Evolutionary conservation across 2,797 vertebrate genomes (phyloP).

Genomic region (Orestias chungarensis): DNA sequence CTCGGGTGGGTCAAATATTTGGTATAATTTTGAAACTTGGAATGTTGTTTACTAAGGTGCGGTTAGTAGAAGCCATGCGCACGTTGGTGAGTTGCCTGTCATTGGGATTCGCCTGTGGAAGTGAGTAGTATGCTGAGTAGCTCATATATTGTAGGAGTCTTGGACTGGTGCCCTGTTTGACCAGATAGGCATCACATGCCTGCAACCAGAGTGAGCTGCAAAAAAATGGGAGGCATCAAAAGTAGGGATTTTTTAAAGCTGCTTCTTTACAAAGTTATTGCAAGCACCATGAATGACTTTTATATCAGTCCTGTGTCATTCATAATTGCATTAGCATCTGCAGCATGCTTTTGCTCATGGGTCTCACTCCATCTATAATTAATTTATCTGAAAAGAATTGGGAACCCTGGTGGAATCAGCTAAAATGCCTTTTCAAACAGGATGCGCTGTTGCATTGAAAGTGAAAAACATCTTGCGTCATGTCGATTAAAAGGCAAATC

Average conservation of each 20-base stretch:
- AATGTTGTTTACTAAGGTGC: conserved; percentile 31
- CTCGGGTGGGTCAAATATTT: conserved; percentile 51
- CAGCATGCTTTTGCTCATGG: conserved; percentile 35
- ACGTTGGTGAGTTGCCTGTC: conserved; percentile 22
- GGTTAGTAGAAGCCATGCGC: conserved; percentile 14
- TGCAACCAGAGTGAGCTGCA: conserved; percentile 48
- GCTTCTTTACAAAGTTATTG: neutral
- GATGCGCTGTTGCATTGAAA: conserved; percentile 31
- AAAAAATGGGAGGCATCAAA: conserved; percentile 9
- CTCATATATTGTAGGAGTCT: conserved; percentile 37
- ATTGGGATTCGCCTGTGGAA: conserved; percentile 34
- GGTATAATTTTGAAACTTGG: conserved; percentile 24
- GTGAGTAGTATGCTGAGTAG: conserved; percentile 26
- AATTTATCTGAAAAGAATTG: conserved; percentile 45
- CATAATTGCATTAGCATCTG: conserved; percentile 28
- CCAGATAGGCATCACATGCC: conserved; percentile 55
- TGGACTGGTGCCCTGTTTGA: conserved; percentile 45
- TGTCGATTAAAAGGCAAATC: conserved; percentile 12
- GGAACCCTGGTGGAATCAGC: conserved; percentile 33
- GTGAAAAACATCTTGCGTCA: conserved; percentile 27
- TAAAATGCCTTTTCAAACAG: conserved; percentile 53
- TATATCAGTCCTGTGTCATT: too few species aligned
- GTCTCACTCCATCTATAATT: conserved; percentile 60
- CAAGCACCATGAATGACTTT: neutral
- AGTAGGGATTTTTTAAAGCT: neutral